Evolutionary conservation across 1,140 invertebrate species (phyloP), one percentile per base, ranked within the genome.

Genomic region (Polyergus mexicanus): DNA sequence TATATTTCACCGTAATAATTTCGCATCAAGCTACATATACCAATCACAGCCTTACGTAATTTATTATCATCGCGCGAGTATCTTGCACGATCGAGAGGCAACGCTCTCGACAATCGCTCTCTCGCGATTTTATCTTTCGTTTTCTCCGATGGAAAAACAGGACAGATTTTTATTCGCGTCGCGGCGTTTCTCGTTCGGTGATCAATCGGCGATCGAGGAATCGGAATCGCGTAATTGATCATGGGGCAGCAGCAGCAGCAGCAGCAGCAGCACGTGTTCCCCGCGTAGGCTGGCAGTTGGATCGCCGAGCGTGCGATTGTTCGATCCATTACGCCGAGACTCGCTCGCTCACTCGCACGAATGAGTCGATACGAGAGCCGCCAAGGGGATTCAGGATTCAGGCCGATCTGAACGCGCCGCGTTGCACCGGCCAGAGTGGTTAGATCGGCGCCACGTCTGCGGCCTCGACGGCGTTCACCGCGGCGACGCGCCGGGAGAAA

Each of bases 371-470:
- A 25, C 66, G 76, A 84, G 68, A 62, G 68, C 72, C 35, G 66
- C 81, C 58, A 81, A 81, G 77, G 56, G 32, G 1, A 32, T 32
- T 32, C 32, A 32, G 32, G 74, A 71, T 89, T 87, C 85, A 87
- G 80, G 65, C 77, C 87, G 85, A 91, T 89, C 89, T 89, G 90
- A 89, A 91, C 89, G 85, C 77, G 44, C 44, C 44, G 44, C 41
- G 68, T 47, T 81, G 65, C 66, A 81, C 25, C 78, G 78, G 66
- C 63, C 72, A 47, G 32, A 89, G 68, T 85, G 89, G 84, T 91
- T 90, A 85, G 80, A 89, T 88, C 87, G 89, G 87, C 90, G 90
- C 90, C 90, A 86, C 77, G 90, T 91, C 87, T 89, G 62, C 85
- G 87, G 78, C 84, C 86, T 88, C 86, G 88, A 54, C 47, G 87